phyloP scores from a whole-genome alignment of 2,888 invertebrate species.

The Acrobasis repandana region DNA sequence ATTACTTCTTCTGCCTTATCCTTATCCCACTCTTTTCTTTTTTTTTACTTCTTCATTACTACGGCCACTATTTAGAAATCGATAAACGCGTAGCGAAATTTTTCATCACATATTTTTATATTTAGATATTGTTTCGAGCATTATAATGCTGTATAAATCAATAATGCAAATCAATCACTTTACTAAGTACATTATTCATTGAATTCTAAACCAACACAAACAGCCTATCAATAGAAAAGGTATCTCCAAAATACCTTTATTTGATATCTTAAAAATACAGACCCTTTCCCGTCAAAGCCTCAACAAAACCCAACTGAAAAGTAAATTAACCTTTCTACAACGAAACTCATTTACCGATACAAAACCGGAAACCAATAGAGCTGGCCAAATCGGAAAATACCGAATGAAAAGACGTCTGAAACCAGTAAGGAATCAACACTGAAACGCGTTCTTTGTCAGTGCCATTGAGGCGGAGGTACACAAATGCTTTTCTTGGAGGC shows the following conservation, averaged over 20 bases:
- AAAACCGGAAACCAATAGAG: conserved; percentile 65
- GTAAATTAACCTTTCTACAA: conserved; percentile 71
- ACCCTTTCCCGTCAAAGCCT: conserved; percentile 49
- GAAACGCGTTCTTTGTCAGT: conserved; percentile 65
- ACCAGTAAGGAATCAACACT: conserved; percentile 62
- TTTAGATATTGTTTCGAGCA: too few species aligned
- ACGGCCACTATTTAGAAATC: too few species aligned
- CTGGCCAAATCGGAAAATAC: conserved; percentile 68
- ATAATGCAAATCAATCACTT: not conserved
- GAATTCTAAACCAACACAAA: conserved; percentile 5
- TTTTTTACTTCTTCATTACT: too few species aligned
- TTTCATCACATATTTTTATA: too few species aligned
- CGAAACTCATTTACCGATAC: conserved; percentile 80
- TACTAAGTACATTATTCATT: not conserved
- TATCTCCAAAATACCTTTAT: conserved; percentile 26
- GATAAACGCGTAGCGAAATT: too few species aligned
- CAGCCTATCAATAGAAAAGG: conserved; percentile 20
- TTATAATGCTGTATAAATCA: too few species aligned
- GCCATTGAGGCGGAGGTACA: conserved; percentile 66
- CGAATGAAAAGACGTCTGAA: conserved; percentile 68
- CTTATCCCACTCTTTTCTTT: too few species aligned
- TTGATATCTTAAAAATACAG: conserved; percentile 37
- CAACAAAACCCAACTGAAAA: conserved; percentile 62
- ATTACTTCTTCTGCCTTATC: too few species aligned
- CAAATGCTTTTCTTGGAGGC: conserved; percentile 80